Evolutionary conservation across 2,113 vertebrate genomes (phyloP), one percentile per base, ranked within the genome.

Genomic region (Emydura subglobosa): DNA sequence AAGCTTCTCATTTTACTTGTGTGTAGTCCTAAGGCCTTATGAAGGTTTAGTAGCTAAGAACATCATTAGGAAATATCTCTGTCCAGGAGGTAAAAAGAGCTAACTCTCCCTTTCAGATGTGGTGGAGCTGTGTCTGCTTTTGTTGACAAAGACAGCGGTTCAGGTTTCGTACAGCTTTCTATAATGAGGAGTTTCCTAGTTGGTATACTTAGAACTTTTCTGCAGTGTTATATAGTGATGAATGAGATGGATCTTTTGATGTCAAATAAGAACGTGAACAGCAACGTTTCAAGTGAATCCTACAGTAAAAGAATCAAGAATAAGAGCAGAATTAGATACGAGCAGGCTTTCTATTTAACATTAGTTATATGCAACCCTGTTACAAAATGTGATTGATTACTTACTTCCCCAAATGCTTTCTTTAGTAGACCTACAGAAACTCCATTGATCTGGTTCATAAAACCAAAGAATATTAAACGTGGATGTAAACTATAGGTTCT

Each of bases 11-110:
- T 57, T 55, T 29, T 57, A 17, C 34, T 57, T n/a, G 54, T 29
- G n/a, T 42, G 3, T 57, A 44, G 42, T 78, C n/a, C 39, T 82
- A 54, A 19, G 49, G 50, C 16, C 4, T 87, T 61, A 1, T 57
- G 59, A 55, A 47, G 19, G 17, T 59, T 83, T 59, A 27, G n/a
- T 42, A 49, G 49, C 83, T 68, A 47, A 50, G 9, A 13, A 7
- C 39, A 25, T 47, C 39, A 16, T 78, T 27, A 78, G 74, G 74
- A 83, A 53, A 85, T 10, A 47, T 44, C 27, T 17, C 3, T 50
- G 0, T 31, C 24, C 12, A 59, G 17, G 24, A 76, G 22, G 1
- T 3, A 12, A 17, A 50, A 65, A 3, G 6, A n/a, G 59, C 4
- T 5, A 68, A 49, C 42, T 47, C 51, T 74, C 10, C 5, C 5